Evolutionary conservation across 2,797 vertebrate species (phyloP).

Genomic region (Neomorphus geoffroyi): DNA sequence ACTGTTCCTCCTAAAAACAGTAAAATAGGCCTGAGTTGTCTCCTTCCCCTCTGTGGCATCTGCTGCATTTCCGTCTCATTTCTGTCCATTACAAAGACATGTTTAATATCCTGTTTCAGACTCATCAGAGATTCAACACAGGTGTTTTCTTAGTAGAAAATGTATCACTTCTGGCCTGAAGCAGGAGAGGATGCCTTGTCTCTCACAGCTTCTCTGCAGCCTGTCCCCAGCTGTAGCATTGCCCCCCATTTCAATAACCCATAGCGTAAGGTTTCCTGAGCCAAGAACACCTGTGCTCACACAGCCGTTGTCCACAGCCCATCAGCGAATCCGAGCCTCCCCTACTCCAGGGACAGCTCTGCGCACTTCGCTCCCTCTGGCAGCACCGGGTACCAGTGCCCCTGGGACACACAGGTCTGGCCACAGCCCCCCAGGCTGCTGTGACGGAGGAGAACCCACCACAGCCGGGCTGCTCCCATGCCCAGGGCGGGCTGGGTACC

Average conservation of each 20-base stretch:
- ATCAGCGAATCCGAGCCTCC: neutral
- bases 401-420: rapidly evolving
- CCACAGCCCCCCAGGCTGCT: neutral
- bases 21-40: rapidly evolving
- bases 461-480: too few relatives aligned
- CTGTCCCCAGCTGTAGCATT: rapidly evolving
- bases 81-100: rapidly evolving
- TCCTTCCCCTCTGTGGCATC: neutral
- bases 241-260: rapidly evolving
- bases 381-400: too few relatives aligned
- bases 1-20: neutral
- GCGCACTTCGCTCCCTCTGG: too few relatives aligned
- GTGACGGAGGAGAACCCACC: too few relatives aligned
- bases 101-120: rapidly evolving
- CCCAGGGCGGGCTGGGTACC: too few relatives aligned
- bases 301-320: too few relatives aligned
- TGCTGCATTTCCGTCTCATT: neutral
- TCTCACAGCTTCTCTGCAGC: neutral
- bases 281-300: neutral
- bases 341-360: neutral
- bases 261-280: neutral
- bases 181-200: neutral
- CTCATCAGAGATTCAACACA: neutral
- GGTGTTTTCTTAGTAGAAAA: neutral
- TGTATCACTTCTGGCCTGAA: neutral